Conservation (phyloP, 2,888 invertebrate species). For the Autographa pulchrina region DNA sequence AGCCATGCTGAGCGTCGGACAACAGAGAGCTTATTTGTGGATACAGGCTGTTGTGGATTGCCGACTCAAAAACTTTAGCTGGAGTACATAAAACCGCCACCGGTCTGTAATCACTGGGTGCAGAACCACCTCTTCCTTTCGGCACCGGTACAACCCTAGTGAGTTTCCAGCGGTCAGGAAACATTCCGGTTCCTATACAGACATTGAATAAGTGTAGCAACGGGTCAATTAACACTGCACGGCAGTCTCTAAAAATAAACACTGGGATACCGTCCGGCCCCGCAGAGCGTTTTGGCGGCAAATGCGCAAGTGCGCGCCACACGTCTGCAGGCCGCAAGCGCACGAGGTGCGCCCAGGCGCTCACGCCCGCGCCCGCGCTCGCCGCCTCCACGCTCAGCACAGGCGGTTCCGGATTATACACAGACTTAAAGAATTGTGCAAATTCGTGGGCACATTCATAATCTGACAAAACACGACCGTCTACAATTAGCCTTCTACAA, state of each 20-base stretch:
- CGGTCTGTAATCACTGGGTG: slow-evolving; percentile 9
- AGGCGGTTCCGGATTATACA: slow-evolving; percentile 18
- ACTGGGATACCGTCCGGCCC: slow-evolving; percentile 23
- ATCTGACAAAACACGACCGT: neutral
- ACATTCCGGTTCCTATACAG: slow-evolving; percentile 7
- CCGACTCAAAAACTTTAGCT: slow-evolving; percentile 11
- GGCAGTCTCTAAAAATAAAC: slow-evolving; percentile 18
- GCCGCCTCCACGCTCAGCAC: slow-evolving; percentile 14
- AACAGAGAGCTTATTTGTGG: slow-evolving; percentile 9
- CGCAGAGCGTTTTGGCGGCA: slow-evolving; percentile 18
- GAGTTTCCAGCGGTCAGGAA: slow-evolving; percentile 16
- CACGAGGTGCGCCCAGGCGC: slow-evolving; percentile 11
- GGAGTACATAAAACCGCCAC: slow-evolving; percentile 9
- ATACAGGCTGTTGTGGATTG: slow-evolving; percentile 7
- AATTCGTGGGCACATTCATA: slow-evolving; percentile 16
- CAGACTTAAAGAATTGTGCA: slow-evolving; percentile 14
- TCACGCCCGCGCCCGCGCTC: slow-evolving; percentile 8
- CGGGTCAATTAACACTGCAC: slow-evolving; percentile 8
- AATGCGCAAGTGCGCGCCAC: slow-evolving; percentile 6
- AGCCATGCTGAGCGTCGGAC: slow-evolving; percentile 13
- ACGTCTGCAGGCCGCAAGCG: slow-evolving; percentile 7
- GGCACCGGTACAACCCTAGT: slow-evolving; percentile 16
- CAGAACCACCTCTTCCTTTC: slow-evolving; percentile 8
- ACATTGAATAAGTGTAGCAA: slow-evolving; percentile 10
- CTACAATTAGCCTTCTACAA: neutral